phyloP scores from a whole-genome alignment of 2,888 invertebrate species.

The Neoscelio sp. region DNA sequence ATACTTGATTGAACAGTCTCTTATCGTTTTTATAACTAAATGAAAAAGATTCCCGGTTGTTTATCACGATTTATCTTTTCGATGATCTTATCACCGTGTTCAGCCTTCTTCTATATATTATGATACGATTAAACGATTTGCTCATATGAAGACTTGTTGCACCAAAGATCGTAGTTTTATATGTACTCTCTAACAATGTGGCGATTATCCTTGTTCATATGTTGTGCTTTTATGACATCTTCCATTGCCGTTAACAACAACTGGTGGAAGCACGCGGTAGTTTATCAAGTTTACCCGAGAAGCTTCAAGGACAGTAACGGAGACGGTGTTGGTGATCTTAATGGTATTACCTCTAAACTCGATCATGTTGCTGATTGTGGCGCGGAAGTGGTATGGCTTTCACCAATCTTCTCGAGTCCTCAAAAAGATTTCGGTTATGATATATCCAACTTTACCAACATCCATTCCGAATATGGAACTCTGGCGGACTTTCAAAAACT shows the following conservation, averaged over 20 bases:
- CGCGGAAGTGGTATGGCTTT: conserved; percentile 86
- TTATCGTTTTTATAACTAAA: conserved; percentile 22
- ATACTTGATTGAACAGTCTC: conserved; percentile 27
- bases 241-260: conserved; percentile 80
- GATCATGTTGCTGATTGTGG: conserved; percentile 86
- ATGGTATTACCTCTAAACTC: conserved; percentile 79
- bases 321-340: conserved; percentile 73
- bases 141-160: neutral
- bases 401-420: conserved; percentile 88
- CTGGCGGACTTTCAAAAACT: conserved; percentile 85
- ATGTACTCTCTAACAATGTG: conserved; percentile 24
- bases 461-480: conserved; percentile 86
- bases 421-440: conserved; percentile 88
- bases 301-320: conserved; percentile 93
- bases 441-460: conserved; percentile 85
- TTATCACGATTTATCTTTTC: conserved; percentile 12
- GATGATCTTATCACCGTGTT: too few relatives aligned
- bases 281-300: conserved; percentile 95
- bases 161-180: conserved; percentile 11
- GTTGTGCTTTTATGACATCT: conserved; percentile 13
- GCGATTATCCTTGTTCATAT: conserved; percentile 29
- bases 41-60: conserved; percentile 16
- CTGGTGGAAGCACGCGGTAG: conserved; percentile 93
- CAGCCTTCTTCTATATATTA: conserved; percentile 14
- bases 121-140: conserved; percentile 9